Evolutionary conservation across 1,140 invertebrate genomes (phyloP), one percentile per base, ranked within the genome.

Genomic region (Drosophila lowei): DNA sequence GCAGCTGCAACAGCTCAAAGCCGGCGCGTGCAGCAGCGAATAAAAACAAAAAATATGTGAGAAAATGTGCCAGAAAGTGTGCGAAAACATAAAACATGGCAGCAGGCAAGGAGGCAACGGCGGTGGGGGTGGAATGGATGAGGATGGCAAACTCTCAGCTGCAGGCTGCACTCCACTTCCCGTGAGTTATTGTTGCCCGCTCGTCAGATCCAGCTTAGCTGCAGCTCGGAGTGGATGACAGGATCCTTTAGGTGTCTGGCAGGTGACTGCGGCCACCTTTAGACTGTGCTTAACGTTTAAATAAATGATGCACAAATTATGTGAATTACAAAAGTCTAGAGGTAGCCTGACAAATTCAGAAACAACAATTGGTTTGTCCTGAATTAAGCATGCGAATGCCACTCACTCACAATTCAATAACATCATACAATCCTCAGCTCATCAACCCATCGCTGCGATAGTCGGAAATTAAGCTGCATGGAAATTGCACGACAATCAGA

Each of bases 21-120:
- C 47, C 44, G 54, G 54, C 15, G 25, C 43, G 43, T 48, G 54
- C 21, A 41, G 41, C 56, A 57, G 57, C 66, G 57, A 53, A 53
- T 44, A 76, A 62, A 55, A 68, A 54, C 49, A 68, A 62, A 55
- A 77, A 85, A 81, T 77, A 85, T 75, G 83, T 81, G 78, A 78
- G 74, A 81, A 81, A 88, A 75, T 83, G 62, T 83, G 74, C 78
- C 81, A 77, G 74, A 77, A 85, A 81, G 81, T 88, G 70, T 78
- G 74, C 65, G 65, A 78, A 74, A 81, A 71, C 73, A 88, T 85
- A 78, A 81, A 85, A 61, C 65, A 81, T 65, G 38, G 61, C 73
- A 71, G 23, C 28, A 28, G 59, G 60, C 47, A 21, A 75, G 1
- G 7, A 8, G 28, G 46, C 41, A 42, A 65, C 21, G 42, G 43